Evolutionary conservation across 2,797 vertebrate genomes (phyloP).

Genomic region (Sebastes oblongus): DNA sequence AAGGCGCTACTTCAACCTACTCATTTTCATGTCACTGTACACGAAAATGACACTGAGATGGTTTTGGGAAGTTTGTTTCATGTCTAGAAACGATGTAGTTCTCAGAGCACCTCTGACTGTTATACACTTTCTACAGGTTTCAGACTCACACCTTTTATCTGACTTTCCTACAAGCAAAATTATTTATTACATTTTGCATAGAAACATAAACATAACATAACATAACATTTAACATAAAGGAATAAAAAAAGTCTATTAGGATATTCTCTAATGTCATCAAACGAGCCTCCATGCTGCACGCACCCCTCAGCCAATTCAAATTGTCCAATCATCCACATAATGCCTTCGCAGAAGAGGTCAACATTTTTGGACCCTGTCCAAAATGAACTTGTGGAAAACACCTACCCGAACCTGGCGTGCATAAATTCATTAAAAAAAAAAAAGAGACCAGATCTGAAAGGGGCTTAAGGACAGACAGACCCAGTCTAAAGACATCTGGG

Average conservation of each 20-base stretch:
- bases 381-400: neutral
- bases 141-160: neutral
- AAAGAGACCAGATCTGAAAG: neutral
- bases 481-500: neutral
- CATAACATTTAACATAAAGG: neutral
- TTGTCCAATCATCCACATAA: neutral
- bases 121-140: neutral
- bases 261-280: neutral
- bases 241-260: neutral
- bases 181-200: neutral
- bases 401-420: neutral
- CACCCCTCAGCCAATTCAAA: neutral
- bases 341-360: neutral
- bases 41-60: slow-evolving; percentile 1
- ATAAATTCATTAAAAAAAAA: neutral
- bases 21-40: slow-evolving; percentile 3
- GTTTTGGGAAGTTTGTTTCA: slow-evolving; percentile 11
- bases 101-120: neutral
- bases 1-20: neutral
- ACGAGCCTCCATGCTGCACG: neutral
- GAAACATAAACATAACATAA: neutral
- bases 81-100: neutral
- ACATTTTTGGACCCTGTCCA: neutral
- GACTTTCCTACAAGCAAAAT: neutral
- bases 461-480: neutral